Evolutionary conservation across 2,113 vertebrate genomes (phyloP), one percentile per base, ranked within the genome.

Genomic region (Ictalurus punctatus): DNA sequence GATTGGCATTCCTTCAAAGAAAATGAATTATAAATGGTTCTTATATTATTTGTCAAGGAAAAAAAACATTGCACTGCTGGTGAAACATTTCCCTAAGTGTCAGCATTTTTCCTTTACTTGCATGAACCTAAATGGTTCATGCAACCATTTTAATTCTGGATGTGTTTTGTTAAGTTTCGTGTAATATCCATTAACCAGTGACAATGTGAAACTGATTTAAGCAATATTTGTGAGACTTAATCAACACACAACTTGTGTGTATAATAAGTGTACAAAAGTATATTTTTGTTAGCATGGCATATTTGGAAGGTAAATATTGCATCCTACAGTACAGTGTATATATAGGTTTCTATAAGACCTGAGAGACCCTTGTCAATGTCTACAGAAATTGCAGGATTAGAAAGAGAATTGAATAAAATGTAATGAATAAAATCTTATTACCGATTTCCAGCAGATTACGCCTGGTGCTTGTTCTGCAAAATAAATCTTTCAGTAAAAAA

Each of bases 211-310:
- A 94, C 92, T 94, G 78, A 91, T 93, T 94, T 95, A 78, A 92
- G 91, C 92, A 91, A 89, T 94, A 95, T 93, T 91, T 89, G 88
- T 93, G 86, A 93, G 91, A 95, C 93, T 89, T 93, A 94, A 95
- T 95, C 94, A 94, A 93, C 92, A 79, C 87, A 90, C 93, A 95
- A 95, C 95, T 94, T 95, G 92, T 93, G 48, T 48, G 48, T 48
- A 44, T 4, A 44, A 44, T 94, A 96, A 96, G 95, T 95, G 94
- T 93, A 93, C 94, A 94, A 93, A 95, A 96, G 92, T 93, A 93
- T 73, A 52, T 93, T 95, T 94, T 81, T 81, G 94, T 94, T 93
- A 93, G 92, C 92, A 89, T 92, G 91, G 94, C 93, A 95, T 94
- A 94, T 95, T 95, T 94, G 91, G 89, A 54, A 80, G 88, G 88